Evolutionary conservation across 2,797 vertebrate species (phyloP), one percentile per base, ranked within the genome.

Genomic region (Sebastes iracundus): DNA sequence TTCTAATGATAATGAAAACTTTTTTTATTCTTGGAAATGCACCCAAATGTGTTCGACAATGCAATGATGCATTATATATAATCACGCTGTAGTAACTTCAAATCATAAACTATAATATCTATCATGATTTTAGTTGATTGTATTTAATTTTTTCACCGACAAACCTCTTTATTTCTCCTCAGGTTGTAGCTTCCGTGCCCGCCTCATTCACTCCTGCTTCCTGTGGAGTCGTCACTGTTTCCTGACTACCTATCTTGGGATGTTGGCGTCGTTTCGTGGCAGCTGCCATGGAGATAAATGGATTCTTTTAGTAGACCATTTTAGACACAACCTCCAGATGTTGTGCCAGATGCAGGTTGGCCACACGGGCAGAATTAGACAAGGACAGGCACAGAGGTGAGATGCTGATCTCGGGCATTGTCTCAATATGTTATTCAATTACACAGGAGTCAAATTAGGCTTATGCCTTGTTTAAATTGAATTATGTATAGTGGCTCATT

Each of bases 281-380:
- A 84, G 94, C 93, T 94, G 83, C 87, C 93, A 93, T 94, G 95
- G 88, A 89, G 90, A 93, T 94, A 94, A 92, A 93, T 80, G 25
- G 89, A 88, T 90, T 95, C 87, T 78, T 92, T 92, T 90, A 89
- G 90, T 90, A 90, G 88, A 74, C 90, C 33, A 65, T 84, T 91
- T 84, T 71, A 83, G 80, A 88, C 85, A 89, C 84, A 87, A 76
- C 86, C 90, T 93, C 94, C 94, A 95, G 90, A 93, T 94, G 93
- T 94, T 87, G 72, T 87, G 90, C 85, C 30, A 18, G 82, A 91
- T 72, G 59, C 87, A 90, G 90, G 49, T 14, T 82, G 87, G 86
- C 85, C 79, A 79, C 71, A 79, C 85, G 56, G 68, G 79, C 74
- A 83, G 13, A 8, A 87, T 93, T 68, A 72, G 85, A 85, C 90